phyloP scores from a whole-genome alignment of 1,140 invertebrate genomes.

The Calliphora vicina region DNA sequence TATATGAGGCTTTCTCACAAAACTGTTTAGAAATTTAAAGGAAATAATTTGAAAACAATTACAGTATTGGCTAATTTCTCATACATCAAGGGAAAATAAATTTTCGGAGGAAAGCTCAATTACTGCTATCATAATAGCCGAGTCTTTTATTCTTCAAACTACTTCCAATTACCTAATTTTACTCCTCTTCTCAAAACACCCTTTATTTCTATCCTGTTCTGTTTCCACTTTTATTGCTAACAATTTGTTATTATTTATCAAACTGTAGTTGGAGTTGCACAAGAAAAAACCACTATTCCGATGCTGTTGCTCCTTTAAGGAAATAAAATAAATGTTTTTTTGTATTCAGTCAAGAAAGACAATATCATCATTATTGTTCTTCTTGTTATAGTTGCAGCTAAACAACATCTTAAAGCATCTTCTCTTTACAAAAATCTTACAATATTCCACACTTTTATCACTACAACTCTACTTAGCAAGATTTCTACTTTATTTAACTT shows the following conservation, averaged over 20 bases:
- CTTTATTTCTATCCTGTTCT: not conserved
- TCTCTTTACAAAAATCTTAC: not conserved
- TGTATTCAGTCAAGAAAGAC: not conserved
- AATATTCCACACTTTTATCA: not conserved
- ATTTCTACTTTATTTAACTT: not conserved
- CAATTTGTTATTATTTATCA: not conserved
- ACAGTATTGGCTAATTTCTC: too few relatives aligned
- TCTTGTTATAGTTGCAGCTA: not conserved
- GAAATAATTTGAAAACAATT: too few relatives aligned
- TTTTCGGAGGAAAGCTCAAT: too few relatives aligned
- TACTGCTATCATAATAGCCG: too few relatives aligned
- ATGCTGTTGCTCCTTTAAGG: not conserved
- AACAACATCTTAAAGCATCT: not conserved
- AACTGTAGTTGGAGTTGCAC: not conserved
- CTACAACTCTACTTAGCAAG: not conserved
- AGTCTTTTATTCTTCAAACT: too few relatives aligned
- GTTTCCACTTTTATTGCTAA: not conserved
- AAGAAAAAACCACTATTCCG: not conserved
- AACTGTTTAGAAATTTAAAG: too few relatives aligned
- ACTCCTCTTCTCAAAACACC: not conserved
- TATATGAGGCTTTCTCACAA: too few relatives aligned
- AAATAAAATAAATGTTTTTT: not conserved
- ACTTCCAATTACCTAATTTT: too few relatives aligned
- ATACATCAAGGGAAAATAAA: too few relatives aligned
- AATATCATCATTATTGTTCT: not conserved